phyloP scores from a whole-genome alignment of 2,888 invertebrate species.

The Caenorhabditis sp. region DNA sequence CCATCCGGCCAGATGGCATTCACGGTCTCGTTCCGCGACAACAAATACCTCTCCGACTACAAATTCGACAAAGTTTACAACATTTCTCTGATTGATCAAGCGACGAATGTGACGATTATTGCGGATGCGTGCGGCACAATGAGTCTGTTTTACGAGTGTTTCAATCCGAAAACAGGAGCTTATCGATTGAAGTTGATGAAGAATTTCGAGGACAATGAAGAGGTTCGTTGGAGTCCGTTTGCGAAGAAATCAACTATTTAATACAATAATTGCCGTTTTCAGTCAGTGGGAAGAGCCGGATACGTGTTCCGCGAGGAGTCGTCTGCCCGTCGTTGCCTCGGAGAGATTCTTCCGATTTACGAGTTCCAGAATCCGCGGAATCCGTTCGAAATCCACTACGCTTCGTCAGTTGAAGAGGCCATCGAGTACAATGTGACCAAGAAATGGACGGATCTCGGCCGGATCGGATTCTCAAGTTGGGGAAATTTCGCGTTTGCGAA shows the following conservation, averaged over 20 bases:
- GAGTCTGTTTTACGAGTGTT: slow-evolving; percentile 41
- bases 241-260: background rate
- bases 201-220: slow-evolving; percentile 25
- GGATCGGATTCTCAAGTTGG: slow-evolving; percentile 55
- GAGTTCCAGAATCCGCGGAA: slow-evolving; percentile 51
- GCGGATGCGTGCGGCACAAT: slow-evolving; percentile 53
- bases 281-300: slow-evolving; percentile 45
- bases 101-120: slow-evolving; percentile 38
- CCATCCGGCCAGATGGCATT: slow-evolving; percentile 11
- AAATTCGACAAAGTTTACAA: slow-evolving; percentile 49
- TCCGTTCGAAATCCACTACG: slow-evolving; percentile 42
- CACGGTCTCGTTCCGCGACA: slow-evolving; percentile 35
- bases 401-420: slow-evolving; percentile 28
- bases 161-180: slow-evolving; percentile 19
- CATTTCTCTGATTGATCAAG: slow-evolving; percentile 50
- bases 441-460: slow-evolving; percentile 47
- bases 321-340: slow-evolving; percentile 55
- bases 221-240: slow-evolving; percentile 6
- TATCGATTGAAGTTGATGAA: slow-evolving; percentile 22
- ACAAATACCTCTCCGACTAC: slow-evolving; percentile 28
- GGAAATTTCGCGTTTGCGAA: slow-evolving; percentile 61
- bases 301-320: slow-evolving; percentile 60
- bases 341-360: slow-evolving; percentile 42
- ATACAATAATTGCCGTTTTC: slow-evolving; percentile 12
- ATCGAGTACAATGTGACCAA: slow-evolving; percentile 28